phyloP scores from a whole-genome alignment of 2,888 invertebrate genomes.

The Cosmia trapezina region DNA sequence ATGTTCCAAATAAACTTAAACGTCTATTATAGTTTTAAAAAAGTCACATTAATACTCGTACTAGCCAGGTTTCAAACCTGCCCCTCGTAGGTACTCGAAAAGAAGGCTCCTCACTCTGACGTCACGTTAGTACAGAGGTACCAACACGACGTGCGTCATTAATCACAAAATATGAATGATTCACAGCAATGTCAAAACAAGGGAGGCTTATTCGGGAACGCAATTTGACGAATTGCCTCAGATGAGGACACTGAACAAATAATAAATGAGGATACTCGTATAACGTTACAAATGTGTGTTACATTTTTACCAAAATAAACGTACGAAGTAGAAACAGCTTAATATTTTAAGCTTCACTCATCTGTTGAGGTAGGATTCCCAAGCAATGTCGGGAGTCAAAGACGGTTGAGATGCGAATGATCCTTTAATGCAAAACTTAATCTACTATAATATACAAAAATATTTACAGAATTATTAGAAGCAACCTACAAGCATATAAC shows the following conservation, averaged over 20 bases:
- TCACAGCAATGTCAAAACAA: conserved; percentile 27
- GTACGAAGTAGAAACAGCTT: background rate
- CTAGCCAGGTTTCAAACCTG: background rate
- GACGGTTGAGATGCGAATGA: background rate
- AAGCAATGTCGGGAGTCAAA: background rate
- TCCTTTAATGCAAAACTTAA: background rate
- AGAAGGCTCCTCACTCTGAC: too few species aligned
- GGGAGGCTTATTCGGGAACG: conserved; percentile 20
- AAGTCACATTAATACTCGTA: background rate
- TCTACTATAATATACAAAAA: background rate
- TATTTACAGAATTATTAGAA: background rate
- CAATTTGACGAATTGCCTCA: conserved; percentile 47
- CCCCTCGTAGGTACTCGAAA: background rate
- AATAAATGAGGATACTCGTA: conserved; percentile 27
- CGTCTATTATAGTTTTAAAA: background rate
- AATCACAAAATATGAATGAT: conserved; percentile 44
- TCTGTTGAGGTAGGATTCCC: background rate
- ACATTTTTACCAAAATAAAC: conserved; percentile 21
- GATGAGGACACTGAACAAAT: conserved; percentile 32
- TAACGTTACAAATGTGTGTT: conserved; percentile 26
- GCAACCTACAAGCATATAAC: background rate
- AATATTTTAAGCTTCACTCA: background rate
- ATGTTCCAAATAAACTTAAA: background rate
- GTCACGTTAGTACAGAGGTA: too few species aligned
- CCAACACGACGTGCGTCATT: conserved; percentile 2